A percentile compares a stretch with the other conserved stretches of the same genome.
Evolutionary conservation across 2,113 vertebrate species (phyloP).

Genomic region (Cyanistes caeruleus): DNA sequence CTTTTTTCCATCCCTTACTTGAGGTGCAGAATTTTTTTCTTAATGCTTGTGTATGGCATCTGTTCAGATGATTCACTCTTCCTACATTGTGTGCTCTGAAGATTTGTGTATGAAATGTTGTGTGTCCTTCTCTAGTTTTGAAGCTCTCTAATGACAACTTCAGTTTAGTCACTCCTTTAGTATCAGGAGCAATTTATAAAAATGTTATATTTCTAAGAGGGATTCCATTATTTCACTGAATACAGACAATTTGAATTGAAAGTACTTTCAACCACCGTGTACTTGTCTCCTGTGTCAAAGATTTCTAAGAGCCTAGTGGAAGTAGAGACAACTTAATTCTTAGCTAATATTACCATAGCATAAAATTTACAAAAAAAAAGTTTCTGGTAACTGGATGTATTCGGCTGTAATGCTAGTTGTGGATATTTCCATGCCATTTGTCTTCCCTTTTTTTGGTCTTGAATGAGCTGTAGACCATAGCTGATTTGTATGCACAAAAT

Average conservation of each 20-base stretch:
- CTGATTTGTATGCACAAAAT: not conserved
- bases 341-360: not conserved
- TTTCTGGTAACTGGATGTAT: not conserved
- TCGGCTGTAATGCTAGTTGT: not conserved
- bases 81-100: not conserved
- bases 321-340: not conserved
- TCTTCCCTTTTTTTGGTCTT: slow-evolving; percentile 13
- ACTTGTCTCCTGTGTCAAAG: not conserved
- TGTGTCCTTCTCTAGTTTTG: not conserved
- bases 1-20: not conserved
- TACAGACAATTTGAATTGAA: not conserved
- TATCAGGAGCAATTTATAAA: not conserved
- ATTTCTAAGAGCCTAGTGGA: not conserved
- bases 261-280: not conserved
- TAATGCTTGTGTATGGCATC: not conserved
- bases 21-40: not conserved
- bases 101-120: not conserved
- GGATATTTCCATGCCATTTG: not conserved
- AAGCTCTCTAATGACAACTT: not conserved
- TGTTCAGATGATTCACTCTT: not conserved
- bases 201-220: not conserved
- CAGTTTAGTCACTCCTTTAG: not conserved
- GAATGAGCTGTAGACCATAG: not conserved
- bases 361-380: not conserved
- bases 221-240: not conserved